Evolutionary conservation across 2,888 invertebrate genomes (phyloP).

Genomic region (Latrodectus hesperus): DNA sequence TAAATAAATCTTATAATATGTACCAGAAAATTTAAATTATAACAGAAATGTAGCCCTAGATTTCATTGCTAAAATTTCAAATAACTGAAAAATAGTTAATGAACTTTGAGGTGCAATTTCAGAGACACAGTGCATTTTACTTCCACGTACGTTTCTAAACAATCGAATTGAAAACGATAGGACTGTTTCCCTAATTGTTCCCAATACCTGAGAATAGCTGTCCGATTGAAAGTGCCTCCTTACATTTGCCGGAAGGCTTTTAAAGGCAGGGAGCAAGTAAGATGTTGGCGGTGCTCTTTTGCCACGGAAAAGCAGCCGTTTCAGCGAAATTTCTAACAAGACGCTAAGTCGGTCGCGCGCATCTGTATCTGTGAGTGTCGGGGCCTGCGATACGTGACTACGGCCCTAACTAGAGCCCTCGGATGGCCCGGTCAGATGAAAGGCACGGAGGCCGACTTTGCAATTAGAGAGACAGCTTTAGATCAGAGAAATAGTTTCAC

Average conservation of each 20-base stretch:
- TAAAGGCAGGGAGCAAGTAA: conserved; percentile 13
- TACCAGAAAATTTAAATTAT: too few relatives aligned
- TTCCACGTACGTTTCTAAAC: background rate
- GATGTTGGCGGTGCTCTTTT: conserved; percentile 19
- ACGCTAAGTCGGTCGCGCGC: conserved; percentile 15
- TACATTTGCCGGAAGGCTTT: conserved; percentile 36
- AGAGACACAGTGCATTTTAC: background rate
- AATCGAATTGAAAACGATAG: background rate
- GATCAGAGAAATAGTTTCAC: conserved; percentile 66
- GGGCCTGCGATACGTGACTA: conserved; percentile 34
- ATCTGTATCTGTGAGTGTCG: background rate
- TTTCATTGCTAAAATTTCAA: too few relatives aligned
- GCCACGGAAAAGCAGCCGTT: conserved; percentile 12
- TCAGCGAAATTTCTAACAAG: conserved; percentile 63
- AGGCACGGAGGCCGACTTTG: conserved; percentile 55
- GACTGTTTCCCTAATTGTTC: conserved; percentile 25
- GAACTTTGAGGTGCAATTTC: background rate
- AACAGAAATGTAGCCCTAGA: too few relatives aligned
- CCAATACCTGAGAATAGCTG: background rate
- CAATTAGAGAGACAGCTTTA: conserved; percentile 58
- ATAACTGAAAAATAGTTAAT: background rate
- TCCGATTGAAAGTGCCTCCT: conserved; percentile 10
- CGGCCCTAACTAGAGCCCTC: conserved; percentile 31
- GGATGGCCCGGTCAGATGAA: conserved; percentile 63
- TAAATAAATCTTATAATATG: too few relatives aligned